Base-by-base conservation (phyloP, 2,113 vertebrate species). In the Myodes glareolus region DNA sequence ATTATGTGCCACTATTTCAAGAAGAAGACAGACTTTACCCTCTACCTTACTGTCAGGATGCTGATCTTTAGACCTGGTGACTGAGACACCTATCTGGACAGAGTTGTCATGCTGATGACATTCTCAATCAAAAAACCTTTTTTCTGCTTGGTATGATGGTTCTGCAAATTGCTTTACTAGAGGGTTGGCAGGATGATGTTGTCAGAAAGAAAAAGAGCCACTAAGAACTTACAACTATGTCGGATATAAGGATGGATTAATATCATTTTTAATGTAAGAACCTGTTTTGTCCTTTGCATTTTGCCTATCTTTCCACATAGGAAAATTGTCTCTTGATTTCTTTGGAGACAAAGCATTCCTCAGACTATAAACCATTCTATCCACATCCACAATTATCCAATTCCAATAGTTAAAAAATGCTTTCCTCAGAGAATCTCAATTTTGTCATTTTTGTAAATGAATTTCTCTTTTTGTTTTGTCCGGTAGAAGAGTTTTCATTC, bases 381-480 rank as follows among this genome's bases (percentile, higher is more conserved):
- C 33, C n/a, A 70, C 58, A 88, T 39, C 19, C 52, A 12, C 6
- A 82, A 42, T 77, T 88, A 84, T 95, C 47, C 14, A 82, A 42
- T 65, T 96, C 36, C 58, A 39, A 87, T 94, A 92, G 90, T 70
- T 92, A 55, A 85, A 85, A 94, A 78, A 9, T n/a, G 63, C 33
- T 87, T 94, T 95, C 13, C 50, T n/a, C 39, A n/a, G 85, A 91
- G 47, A 68, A 11, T 63, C n/a, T 95, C 42, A 82, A 58, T 84
- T 93, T 6, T 31, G 17, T 68, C 76, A 85, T 70, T 86, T 93
- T 47, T 1, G 58, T 47, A 88, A 23, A 0, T 88, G 61, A 25
- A n/a, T 82, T 96, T 80, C 21, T 31, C 8, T 10, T 94, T 67
- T 58, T 6, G 63, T 93, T 93, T 94, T 88, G 72, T 72, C 94